These are phyloP conservation scores for Gallinago media DNA, from an alignment of 2,113 vertebrate species.

Conservation along the genomic window DNA sequence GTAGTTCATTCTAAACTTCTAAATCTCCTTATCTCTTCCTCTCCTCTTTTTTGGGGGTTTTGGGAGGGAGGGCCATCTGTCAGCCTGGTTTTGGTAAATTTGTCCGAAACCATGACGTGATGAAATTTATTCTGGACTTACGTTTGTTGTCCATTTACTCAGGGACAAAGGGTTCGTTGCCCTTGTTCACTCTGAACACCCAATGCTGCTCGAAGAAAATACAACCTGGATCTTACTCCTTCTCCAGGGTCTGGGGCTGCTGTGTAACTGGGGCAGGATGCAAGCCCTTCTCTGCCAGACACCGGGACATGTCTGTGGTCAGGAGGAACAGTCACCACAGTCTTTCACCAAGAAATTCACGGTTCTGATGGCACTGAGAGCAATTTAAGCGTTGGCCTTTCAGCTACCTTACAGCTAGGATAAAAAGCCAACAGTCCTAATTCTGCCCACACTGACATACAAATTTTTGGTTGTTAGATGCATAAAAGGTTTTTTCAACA, in stretches of 20 bases:
- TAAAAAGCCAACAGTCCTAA: neutral
- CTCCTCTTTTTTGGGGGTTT: too few relatives aligned
- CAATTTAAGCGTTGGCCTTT: neutral
- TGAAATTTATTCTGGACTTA: neutral
- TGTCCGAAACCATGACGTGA: neutral
- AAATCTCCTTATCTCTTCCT: too few relatives aligned
- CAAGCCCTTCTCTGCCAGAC: neutral
- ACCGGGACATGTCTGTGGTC: neutral
- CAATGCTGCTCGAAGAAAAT: neutral
- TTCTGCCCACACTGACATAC: neutral
- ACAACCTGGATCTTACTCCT: neutral
- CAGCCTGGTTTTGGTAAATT: too few relatives aligned
- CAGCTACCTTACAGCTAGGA: neutral
- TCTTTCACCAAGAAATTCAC: neutral
- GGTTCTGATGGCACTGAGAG: neutral
- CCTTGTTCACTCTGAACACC: neutral
- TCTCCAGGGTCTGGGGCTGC: neutral
- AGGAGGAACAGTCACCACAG: neutral
- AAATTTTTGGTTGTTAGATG: neutral
- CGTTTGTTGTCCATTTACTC: neutral
- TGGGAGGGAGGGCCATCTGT: too few relatives aligned
- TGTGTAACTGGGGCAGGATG: rapidly evolving
- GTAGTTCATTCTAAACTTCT: too few relatives aligned
- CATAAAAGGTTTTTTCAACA: neutral
- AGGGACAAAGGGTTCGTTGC: neutral